A percentile compares a stretch with the other conserved stretches of the same genome.
Evolutionary conservation across 2,888 invertebrate species (phyloP).

Genomic region (Eulithis prunata): DNA sequence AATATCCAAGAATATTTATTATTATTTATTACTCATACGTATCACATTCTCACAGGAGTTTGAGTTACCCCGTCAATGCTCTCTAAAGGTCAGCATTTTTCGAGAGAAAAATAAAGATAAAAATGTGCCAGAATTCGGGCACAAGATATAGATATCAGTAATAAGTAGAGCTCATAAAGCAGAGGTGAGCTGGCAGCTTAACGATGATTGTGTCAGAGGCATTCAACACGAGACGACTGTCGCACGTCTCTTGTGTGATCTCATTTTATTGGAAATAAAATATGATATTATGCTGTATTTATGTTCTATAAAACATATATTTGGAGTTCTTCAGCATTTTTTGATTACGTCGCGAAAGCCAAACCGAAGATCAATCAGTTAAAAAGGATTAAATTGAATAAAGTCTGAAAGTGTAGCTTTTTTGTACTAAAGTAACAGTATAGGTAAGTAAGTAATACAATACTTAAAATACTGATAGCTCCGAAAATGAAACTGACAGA

Average conservation of each 20-base stretch:
- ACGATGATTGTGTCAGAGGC: conserved; percentile 66
- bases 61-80: too few species aligned
- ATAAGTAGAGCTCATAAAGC: conserved; percentile 45
- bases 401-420: too few species aligned
- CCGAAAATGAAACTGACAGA: conserved; percentile 59
- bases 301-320: conserved; percentile 49
- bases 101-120: conserved; percentile 3
- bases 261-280: conserved; percentile 66
- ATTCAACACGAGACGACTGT: conserved; percentile 52
- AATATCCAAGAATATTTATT: too few species aligned
- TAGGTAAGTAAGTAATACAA: conserved; percentile 43
- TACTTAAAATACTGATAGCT: conserved; percentile 41
- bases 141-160: conserved; percentile 18
- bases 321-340: neutral
- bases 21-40: too few species aligned
- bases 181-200: conserved; percentile 52
- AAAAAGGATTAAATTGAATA: too few species aligned
- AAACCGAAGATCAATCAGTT: neutral
- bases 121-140: conserved; percentile 5
- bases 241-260: conserved; percentile 48
- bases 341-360: neutral
- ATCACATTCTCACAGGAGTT: neutral
- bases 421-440: too few species aligned
- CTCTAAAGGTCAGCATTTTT: conserved; percentile 1
- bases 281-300: conserved; percentile 48